phyloP scores from a whole-genome alignment of 2,888 invertebrate genomes.

The Eutolmus rufibarbis region DNA sequence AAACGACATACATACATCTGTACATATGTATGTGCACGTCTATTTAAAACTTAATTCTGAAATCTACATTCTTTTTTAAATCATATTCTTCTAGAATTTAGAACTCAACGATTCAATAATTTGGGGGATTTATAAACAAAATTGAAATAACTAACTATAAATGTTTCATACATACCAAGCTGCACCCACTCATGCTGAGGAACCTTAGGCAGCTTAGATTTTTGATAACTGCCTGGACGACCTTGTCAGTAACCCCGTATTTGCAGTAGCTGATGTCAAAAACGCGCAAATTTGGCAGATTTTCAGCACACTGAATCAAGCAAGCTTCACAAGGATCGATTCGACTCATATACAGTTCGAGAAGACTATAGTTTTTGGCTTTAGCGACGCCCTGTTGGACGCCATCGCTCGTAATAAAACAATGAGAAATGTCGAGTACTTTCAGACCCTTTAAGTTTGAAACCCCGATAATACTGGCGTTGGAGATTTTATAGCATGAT shows the following conservation, averaged over 20 bases:
- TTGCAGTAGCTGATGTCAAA: conserved; percentile 75
- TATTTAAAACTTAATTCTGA: too few relatives aligned
- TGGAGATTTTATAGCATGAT: conserved; percentile 72
- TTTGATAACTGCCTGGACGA: conserved; percentile 72
- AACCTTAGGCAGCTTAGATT: conserved; percentile 68
- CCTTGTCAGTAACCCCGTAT: conserved; percentile 74
- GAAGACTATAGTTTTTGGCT: conserved; percentile 63
- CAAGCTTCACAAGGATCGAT: conserved; percentile 70
- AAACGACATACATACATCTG: too few relatives aligned
- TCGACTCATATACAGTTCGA: conserved; percentile 67
- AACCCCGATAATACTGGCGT: conserved; percentile 68
- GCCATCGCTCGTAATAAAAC: conserved; percentile 70
- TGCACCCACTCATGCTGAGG: conserved; percentile 72
- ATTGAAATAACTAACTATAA: neutral
- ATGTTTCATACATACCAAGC: conserved; percentile 62
- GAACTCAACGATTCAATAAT: too few relatives aligned
- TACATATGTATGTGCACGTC: too few relatives aligned
- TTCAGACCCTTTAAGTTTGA: conserved; percentile 66
- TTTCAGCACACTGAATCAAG: conserved; percentile 68
- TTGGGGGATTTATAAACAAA: too few relatives aligned
- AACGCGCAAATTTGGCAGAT: conserved; percentile 66
- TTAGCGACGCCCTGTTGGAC: conserved; percentile 69
- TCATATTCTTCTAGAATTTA: too few relatives aligned
- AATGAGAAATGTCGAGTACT: conserved; percentile 71
- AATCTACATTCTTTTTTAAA: too few relatives aligned